Conservation (phyloP, 2,113 vertebrate genomes). For the Gambusia holbrooki region DNA sequence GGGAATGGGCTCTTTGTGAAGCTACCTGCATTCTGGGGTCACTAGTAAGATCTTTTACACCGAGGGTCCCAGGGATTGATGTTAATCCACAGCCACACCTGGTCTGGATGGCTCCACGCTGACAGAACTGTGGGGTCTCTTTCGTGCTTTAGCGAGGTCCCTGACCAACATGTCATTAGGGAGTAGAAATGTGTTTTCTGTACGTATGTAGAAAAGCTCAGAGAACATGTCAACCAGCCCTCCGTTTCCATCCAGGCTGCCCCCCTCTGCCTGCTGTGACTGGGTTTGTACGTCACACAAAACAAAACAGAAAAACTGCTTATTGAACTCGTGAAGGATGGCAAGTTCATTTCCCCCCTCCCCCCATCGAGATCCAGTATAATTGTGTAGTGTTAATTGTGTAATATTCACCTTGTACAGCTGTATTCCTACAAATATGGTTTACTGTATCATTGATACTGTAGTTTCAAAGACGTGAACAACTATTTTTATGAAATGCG, state of each 20-base stretch:
- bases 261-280: conserved; percentile 88
- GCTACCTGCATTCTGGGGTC: conserved; percentile 25
- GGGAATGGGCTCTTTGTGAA: conserved; percentile 7
- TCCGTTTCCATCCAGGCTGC: conserved; percentile 85
- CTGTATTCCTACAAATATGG: conserved; percentile 99
- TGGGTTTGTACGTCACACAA: conserved; percentile 74
- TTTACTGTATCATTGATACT: conserved; percentile 99
- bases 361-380: conserved; percentile 94
- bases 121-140: conserved; percentile 19
- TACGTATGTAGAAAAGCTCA: conserved; percentile 56
- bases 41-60: conserved; percentile 15
- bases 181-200: conserved; percentile 54
- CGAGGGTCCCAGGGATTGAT: conserved; percentile 2
- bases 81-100: conserved; percentile 4
- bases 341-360: conserved; percentile 89
- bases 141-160: conserved; percentile 29
- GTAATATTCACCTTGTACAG: conserved; percentile 99
- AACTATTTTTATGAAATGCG: conserved; percentile 99
- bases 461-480: conserved; percentile 99
- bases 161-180: conserved; percentile 37
- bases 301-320: conserved; percentile 55
- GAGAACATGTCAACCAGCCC: conserved; percentile 83
- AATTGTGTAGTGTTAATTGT: conserved; percentile 99
- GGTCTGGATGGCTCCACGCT: conserved; percentile 27
- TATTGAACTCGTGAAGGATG: conserved; percentile 84